Evolutionary conservation across 2,113 vertebrate species (phyloP).

Genomic region (Orthonyx spaldingii): DNA sequence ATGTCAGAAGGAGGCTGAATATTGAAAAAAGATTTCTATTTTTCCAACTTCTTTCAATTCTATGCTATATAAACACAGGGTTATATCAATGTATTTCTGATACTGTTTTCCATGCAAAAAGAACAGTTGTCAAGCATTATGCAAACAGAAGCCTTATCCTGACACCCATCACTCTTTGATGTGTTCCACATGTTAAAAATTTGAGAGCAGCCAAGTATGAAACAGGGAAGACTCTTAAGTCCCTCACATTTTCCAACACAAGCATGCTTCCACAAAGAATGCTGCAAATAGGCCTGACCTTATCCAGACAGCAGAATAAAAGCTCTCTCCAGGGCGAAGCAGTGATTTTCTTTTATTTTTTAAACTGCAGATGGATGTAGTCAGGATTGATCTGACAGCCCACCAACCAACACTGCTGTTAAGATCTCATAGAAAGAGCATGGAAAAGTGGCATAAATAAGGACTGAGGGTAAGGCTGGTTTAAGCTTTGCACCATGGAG

Average conservation of each 20-base stretch:
- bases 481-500: not conserved
- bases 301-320: not conserved
- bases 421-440: not conserved
- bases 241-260: not conserved
- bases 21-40: not conserved
- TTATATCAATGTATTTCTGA: not conserved
- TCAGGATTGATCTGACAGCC: conserved; percentile 1
- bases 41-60: not conserved
- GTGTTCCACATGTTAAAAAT: conserved; percentile 4
- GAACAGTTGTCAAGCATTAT: not conserved
- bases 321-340: not conserved
- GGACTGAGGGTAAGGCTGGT: not conserved
- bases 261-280: not conserved
- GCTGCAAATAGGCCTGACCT: not conserved
- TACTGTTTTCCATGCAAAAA: not conserved
- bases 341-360: not conserved
- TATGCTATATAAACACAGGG: not conserved
- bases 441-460: not conserved
- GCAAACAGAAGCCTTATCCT: not conserved
- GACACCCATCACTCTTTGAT: not conserved
- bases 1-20: not conserved
- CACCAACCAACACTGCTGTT: not conserved
- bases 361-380: not conserved
- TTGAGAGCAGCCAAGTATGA: not conserved
- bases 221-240: not conserved